A percentile compares a stretch with the other conserved stretches of the same genome.
Conservation (phyloP, 2,113 vertebrate species). For the Protomyctophum bolini region DNA sequence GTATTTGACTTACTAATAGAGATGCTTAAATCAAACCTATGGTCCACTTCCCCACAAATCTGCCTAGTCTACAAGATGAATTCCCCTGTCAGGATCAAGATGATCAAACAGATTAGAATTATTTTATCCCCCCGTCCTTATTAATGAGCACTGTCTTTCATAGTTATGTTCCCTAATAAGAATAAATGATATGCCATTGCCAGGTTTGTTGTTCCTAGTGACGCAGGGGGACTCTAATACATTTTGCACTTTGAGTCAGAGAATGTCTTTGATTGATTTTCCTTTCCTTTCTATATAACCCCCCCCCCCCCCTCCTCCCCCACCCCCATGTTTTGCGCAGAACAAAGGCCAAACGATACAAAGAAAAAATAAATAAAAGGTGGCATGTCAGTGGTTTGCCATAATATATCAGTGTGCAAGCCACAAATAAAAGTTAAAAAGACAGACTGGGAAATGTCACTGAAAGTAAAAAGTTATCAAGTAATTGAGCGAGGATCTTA, state of each 20-base stretch:
- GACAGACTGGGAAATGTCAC: constrained; percentile 62
- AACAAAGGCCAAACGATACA: constrained; percentile 65
- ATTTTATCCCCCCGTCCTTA: constrained; percentile 82
- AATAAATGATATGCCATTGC: constrained; percentile 81
- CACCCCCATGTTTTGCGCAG: constrained; percentile 33
- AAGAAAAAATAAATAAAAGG: background rate
- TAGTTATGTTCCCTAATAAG: constrained; percentile 82
- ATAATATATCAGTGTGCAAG: constrained; percentile 27
- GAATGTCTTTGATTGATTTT: constrained; percentile 65
- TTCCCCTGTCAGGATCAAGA: constrained; percentile 83
- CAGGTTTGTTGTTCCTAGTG: constrained; percentile 75
- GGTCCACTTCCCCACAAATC: constrained; percentile 81
- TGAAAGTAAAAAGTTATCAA: constrained; percentile 71
- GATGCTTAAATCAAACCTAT: constrained; percentile 82
- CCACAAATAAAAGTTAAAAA: constrained; percentile 64
- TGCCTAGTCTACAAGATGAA: constrained; percentile 82
- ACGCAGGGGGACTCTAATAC: constrained; percentile 63
- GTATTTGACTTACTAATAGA: constrained; percentile 78
- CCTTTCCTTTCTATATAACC: background rate
- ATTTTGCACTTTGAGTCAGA: constrained; percentile 61
- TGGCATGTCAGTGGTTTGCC: constrained; percentile 35
- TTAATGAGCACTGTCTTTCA: constrained; percentile 86
- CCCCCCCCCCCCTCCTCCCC: constrained; percentile 16
- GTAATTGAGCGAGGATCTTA: constrained; percentile 70
- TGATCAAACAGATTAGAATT: constrained; percentile 87